Evolutionary conservation across 2,888 invertebrate genomes (phyloP), one percentile per base, ranked within the genome.

Genomic region (Syrphus vitripennis): DNA sequence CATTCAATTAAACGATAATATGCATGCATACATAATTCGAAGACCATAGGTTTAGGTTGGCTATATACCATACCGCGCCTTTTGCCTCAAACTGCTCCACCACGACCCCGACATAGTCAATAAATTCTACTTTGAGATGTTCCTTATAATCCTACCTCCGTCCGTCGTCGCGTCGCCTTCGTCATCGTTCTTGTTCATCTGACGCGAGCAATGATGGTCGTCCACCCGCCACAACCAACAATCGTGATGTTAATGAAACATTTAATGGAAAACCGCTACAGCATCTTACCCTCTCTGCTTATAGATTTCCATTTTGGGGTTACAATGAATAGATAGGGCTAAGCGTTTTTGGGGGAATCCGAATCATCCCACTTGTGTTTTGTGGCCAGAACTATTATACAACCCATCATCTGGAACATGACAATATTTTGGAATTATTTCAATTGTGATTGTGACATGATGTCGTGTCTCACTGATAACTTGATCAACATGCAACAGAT

Each of bases 381-480:
- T 65, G 63, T 65, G 63, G 63, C 63, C 63, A 63, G 42, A 63
- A 42, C 26, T 19, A 16, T 4, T 6, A 40, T 21, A 16, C 61
- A 37, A 40, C 63, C 74, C 74, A 75, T 40, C 75, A 70, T 26
- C 55, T 69, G 42, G n/a, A 72, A 79, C 69, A 83, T 65, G 72
- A 79, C 79, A 79, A 74, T 83, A 79, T 83, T 83, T 63, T 57
- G 65, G 75, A 75, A 79, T 79, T 79, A 63, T 79, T 83, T 79
- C 65, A 74, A 79, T 83, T 83, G 83, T 75, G 63, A 74, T 69
- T 19, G 48, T 83, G 83, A 79, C 79, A 83, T 65, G 69, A 50
- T 75, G 70, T 70, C 57, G 34, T 75, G 70, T 70, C 57, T 29
- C 26, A 29, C 14, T 50, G 79, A 83, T 75, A 70, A 70, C 79